Conservation (phyloP, 2,113 vertebrate species). For the Chionodraco myersi region DNA sequence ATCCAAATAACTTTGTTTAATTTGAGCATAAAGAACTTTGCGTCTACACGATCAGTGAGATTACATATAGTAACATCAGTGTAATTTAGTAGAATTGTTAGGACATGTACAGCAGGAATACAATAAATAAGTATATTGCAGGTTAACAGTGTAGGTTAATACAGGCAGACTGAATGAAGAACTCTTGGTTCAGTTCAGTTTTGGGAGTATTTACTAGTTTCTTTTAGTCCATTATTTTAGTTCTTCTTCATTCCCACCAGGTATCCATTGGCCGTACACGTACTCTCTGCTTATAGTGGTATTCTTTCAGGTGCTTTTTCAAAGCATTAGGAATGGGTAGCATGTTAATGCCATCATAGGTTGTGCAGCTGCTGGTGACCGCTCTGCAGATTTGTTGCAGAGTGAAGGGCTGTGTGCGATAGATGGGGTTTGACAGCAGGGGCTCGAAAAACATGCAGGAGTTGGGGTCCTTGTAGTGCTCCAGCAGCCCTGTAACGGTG, state of each 20-base stretch:
- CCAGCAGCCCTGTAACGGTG: constrained; percentile 84
- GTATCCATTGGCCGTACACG: constrained; percentile 85
- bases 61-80: constrained; percentile 60
- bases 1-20: constrained; percentile 71
- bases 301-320: constrained; percentile 89
- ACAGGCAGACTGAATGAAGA: constrained; percentile 39
- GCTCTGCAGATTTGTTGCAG: constrained; percentile 87
- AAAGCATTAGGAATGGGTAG: constrained; percentile 86
- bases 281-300: constrained; percentile 89
- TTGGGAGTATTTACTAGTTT: constrained; percentile 24
- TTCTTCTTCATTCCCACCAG: constrained; percentile 80
- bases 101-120: constrained; percentile 64
- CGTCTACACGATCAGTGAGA: constrained; percentile 59
- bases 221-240: neutral
- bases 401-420: constrained; percentile 84
- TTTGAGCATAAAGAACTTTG: constrained; percentile 62
- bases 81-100: constrained; percentile 60
- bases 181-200: constrained; percentile 16
- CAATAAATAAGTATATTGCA: constrained; percentile 76
- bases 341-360: constrained; percentile 85
- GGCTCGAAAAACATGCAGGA: constrained; percentile 91
- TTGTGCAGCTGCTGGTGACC: constrained; percentile 83
- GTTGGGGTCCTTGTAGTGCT: constrained; percentile 90
- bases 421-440: constrained; percentile 84
- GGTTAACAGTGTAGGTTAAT: constrained; percentile 39